These are phyloP conservation scores for Castor canadensis DNA, from an alignment of 2,113 vertebrate genomes.

Conservation along the genomic window DNA sequence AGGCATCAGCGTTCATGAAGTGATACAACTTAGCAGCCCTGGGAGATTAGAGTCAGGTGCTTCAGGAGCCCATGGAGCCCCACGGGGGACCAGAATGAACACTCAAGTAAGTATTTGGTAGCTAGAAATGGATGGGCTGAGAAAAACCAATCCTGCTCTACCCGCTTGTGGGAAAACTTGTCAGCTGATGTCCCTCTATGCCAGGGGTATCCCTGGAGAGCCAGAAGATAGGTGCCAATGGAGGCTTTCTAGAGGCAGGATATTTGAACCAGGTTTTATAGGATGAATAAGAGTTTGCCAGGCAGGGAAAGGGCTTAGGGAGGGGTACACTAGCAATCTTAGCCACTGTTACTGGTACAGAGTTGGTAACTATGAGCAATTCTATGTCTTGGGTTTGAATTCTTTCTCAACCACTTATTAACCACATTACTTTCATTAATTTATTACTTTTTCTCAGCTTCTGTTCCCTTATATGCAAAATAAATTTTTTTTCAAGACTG, in stretches of 20 bases:
- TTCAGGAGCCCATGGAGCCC: neutral
- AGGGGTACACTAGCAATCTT: neutral
- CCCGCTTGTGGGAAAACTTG: neutral
- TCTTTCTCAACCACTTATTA: neutral
- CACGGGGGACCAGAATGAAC: neutral
- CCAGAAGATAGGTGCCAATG: neutral
- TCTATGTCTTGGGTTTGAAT: neutral
- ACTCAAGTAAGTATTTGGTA: neutral
- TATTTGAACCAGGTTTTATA: constrained; percentile 7
- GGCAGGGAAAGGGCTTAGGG: neutral
- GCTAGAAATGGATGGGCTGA: neutral
- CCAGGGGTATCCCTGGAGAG: neutral
- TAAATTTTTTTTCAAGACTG: neutral
- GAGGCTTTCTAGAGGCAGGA: neutral
- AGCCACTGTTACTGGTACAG: neutral
- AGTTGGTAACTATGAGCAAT: neutral
- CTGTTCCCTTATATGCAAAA: neutral
- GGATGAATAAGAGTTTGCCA: neutral
- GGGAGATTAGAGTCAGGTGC: constrained; percentile 13
- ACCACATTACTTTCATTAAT: neutral
- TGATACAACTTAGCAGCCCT: neutral
- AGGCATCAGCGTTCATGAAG: neutral
- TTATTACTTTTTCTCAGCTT: neutral
- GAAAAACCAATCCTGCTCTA: neutral
- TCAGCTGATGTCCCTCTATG: neutral